These are phyloP conservation scores for Noctua janthe DNA, from an alignment of 2,888 invertebrate species.

Conservation along the genomic window DNA sequence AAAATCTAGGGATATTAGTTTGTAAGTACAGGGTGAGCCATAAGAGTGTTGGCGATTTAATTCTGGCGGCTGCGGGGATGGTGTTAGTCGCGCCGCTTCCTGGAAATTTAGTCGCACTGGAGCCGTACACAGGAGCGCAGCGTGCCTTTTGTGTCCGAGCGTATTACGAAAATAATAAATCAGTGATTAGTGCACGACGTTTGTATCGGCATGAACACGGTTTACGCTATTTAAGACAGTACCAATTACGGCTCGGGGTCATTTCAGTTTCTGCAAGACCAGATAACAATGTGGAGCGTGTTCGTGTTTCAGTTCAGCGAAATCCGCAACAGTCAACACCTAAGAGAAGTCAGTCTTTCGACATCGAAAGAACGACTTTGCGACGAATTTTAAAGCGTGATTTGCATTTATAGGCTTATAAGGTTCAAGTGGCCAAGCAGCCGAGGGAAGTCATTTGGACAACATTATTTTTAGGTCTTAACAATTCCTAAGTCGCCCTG, in stretches of 20 bases:
- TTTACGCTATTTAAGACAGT: slow-evolving; percentile 38
- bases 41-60: neutral
- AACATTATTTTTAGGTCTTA: no score
- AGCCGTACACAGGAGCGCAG: slow-evolving; percentile 5
- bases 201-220: slow-evolving; percentile 30
- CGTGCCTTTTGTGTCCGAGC: slow-evolving; percentile 37
- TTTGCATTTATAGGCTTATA: slow-evolving; percentile 6
- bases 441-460: no score
- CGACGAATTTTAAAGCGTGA: slow-evolving; percentile 14
- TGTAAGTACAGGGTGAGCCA: neutral
- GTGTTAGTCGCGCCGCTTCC: neutral
- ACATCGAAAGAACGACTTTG: slow-evolving; percentile 7
- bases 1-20: no score
- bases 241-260: slow-evolving; percentile 37
- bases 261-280: slow-evolving; percentile 41
- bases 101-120: slow-evolving; percentile 11
- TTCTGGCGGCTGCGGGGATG: neutral
- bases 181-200: slow-evolving; percentile 25
- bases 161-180: slow-evolving; percentile 33
- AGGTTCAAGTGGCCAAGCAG: neutral
- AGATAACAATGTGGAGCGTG: slow-evolving; percentile 45
- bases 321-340: slow-evolving; percentile 54
- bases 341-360: slow-evolving; percentile 35
- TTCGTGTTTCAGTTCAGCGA: slow-evolving; percentile 50
- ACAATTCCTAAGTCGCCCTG: no score